Base-by-base conservation (phyloP, 1,140 invertebrate species). In the Plectrocnemia conspersa region DNA sequence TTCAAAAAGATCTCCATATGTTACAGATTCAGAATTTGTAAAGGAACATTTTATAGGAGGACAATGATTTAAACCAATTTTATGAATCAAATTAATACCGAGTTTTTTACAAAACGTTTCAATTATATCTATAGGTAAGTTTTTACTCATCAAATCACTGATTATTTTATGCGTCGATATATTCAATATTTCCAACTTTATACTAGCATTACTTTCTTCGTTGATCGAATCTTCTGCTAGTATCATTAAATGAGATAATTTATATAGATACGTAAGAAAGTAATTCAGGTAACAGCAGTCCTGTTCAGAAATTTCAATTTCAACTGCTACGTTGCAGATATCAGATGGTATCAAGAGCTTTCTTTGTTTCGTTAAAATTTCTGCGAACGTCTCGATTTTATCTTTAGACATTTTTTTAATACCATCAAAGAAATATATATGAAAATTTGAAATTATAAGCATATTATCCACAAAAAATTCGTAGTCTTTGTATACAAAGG, bases 61-160 rank as follows among this genome's bases (percentile, higher is more conserved):
- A 46, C 74, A 76, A 56, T 72, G 74, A 56, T 74, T 74, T n/a
- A 75, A 54, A 40, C 74, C 73, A 0, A 75, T 56, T 56, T 76
- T 76, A 11, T 72, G 72, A 56, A 74, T 73, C 5, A 74, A 61
- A 62, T 74, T 73, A 1, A 76, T 69, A 23, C 73, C 73, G 33
- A 76, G 61, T 48, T 70, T 74, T 54, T 72, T 76, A 57, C 72
- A 76, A 48, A 76, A 69, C 2, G 70, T 66, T 54, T 76, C 74
- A 35, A 76, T 65, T 54, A 65, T 62, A 1, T 70, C 69, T 1
- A 76, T 65, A 0, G 69, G 65, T 10, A 73, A 63, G 59, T 73
- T 71, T 38, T 68, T 68, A 25, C 71, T 69, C n/a, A 76, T 69
- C 66, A 76, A 70, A 48, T 67, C 68, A 6, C 73, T 72, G 44